phyloP scores from a whole-genome alignment of 2,113 vertebrate species.

The Athene cunicularia region DNA sequence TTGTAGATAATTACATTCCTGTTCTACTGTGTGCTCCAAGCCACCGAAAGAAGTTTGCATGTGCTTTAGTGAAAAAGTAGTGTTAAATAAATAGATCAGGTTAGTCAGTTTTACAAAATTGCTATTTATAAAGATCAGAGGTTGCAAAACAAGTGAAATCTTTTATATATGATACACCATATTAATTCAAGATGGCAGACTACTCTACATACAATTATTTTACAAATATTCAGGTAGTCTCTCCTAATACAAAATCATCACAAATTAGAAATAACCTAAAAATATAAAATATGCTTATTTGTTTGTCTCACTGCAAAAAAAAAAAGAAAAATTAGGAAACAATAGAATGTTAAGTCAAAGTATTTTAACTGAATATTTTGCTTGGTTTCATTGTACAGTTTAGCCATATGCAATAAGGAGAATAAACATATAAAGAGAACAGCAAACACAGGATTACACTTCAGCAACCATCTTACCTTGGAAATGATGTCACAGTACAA shows the following conservation, averaged over 20 bases:
- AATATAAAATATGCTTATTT: not conserved
- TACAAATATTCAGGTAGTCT: not conserved
- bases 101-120: not conserved
- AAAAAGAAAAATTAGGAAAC: not conserved
- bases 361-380: not conserved
- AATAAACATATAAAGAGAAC: not conserved
- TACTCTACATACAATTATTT: not conserved
- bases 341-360: not conserved
- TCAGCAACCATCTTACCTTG: slow-evolving; percentile 79
- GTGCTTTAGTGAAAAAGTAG: not conserved
- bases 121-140: not conserved
- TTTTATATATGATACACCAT: not conserved
- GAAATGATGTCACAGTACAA: slow-evolving; percentile 93
- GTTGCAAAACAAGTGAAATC: not conserved
- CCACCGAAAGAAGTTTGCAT: not conserved
- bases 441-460: not conserved
- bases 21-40: not conserved
- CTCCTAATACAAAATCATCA: not conserved
- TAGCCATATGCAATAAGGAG: not conserved
- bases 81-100: not conserved
- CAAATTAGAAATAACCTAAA: not conserved
- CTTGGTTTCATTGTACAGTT: not conserved
- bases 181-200: not conserved
- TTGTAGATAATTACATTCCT: not conserved
- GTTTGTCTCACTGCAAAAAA: not conserved